Evolutionary conservation across 30 jellyfish, hydroid and myxozoan species (phyloP), one percentile per base, ranked within the genome.

Genomic region (Hydractinia symbiolongicarpus): DNA sequence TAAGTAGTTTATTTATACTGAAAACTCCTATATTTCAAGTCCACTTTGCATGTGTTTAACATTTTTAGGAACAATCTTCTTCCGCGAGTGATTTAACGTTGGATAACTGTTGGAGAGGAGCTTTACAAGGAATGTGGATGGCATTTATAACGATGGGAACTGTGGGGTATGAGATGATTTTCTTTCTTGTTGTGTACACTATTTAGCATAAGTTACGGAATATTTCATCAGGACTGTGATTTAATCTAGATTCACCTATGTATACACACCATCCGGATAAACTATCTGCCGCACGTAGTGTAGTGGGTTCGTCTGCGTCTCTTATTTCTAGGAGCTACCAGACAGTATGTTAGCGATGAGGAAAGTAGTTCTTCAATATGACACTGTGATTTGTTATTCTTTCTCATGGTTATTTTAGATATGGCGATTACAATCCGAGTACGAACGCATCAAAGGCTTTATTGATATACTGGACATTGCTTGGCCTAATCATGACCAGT

Each of bases 61-160:
- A 64, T 64, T 64, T 64, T 13, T 60, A 85, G 95, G 95, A 85
- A 49, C 85, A 72, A 68, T 70, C 82, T 61, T 49, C 80, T 71
- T 44, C 54, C 4, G 82, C 69, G 8, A 81, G 61, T 5, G 85
- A 85, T 50, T 71, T 77, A 44, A 8, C 73, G 4, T 74, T 66
- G 6, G 84, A 78, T 7, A 53, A 64, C 1, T 58, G 60, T 72
- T n/a, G 77, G 4, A 5, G 7, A 17, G 95, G 95, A 49, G 5
- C 40, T 72, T 79, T 81, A 49, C 88, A 78, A 60, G 95, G 95
- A 3, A 55, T 85, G 11, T 85, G 95, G 95, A 68, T 85, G 84
- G 95, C 95, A 9, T 78, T 1, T 71, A 79, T 85, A 4, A 77
- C 95, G 44, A 85, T 85, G 88, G 79, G 88, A 9, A 85, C 95